Conservation (phyloP, 2,797 vertebrate species). For the Anniella stebbinsi region DNA sequence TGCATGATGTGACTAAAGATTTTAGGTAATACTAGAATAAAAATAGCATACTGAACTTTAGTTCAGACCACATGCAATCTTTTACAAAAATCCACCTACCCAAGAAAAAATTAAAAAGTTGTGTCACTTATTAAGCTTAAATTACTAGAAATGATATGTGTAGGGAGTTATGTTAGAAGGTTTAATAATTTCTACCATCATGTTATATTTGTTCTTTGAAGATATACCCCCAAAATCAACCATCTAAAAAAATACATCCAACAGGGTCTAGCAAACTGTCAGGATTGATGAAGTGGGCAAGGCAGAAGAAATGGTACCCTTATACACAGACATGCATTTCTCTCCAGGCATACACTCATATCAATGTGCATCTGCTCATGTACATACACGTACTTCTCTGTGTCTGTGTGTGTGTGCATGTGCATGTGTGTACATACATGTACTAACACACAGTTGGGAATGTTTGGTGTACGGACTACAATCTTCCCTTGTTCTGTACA, state of each 20-base stretch:
- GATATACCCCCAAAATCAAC: background rate
- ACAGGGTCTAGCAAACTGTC: background rate
- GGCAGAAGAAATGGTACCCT: background rate
- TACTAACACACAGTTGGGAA: background rate
- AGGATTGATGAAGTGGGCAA: background rate
- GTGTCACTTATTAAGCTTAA: background rate
- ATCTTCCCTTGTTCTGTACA: background rate
- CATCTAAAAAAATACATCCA: background rate
- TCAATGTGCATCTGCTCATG: background rate
- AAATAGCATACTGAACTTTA: constrained; percentile 3
- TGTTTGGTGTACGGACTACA: background rate
- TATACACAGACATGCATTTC: background rate
- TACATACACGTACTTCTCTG: background rate
- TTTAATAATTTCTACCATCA: constrained; percentile 22
- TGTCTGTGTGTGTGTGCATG: background rate
- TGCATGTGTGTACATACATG: background rate
- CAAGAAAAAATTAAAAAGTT: background rate
- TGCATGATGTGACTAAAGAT: background rate
- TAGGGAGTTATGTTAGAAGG: background rate
- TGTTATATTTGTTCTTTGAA: background rate
- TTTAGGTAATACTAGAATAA: background rate
- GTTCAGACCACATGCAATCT: background rate
- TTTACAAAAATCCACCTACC: constrained; percentile 12
- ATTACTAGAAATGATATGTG: background rate
- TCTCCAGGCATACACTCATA: background rate